A percentile compares a stretch with the other conserved stretches of the same genome.
These are phyloP conservation scores for Hippasteria phrygiana DNA, from an alignment of 53 echinoderm and acorn worm species.

Conservation along the genomic window DNA sequence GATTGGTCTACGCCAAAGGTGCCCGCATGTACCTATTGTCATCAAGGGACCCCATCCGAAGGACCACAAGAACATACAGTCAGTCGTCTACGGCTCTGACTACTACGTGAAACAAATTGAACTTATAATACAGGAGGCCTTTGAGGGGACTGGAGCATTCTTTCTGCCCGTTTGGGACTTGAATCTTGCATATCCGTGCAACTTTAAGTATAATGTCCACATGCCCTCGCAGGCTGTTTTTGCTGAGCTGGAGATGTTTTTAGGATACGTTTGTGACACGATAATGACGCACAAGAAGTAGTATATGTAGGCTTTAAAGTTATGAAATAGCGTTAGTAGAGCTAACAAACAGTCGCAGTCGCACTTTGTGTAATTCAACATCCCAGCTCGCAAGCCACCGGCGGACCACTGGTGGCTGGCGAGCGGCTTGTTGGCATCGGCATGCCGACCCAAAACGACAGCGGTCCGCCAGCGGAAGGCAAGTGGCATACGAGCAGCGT, in stretches of 20 bases:
- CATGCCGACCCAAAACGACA: no score
- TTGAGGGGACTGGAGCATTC: slow-evolving; percentile 29
- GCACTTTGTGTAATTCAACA: no score
- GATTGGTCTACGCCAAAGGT: slow-evolving; percentile 24
- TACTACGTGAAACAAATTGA: slow-evolving; percentile 17
- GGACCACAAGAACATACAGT: background rate
- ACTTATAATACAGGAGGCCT: slow-evolving; percentile 49
- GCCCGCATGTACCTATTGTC: slow-evolving; percentile 59
- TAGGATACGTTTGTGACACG: slow-evolving; percentile 44
- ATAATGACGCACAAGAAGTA: no score
- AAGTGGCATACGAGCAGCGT: no score
- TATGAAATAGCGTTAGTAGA: no score
- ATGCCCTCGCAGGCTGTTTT: slow-evolving; percentile 8
- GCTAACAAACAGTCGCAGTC: no score
- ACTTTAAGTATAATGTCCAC: slow-evolving; percentile 3
- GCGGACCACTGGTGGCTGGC: no score
- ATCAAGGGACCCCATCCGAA: slow-evolving; percentile 65
- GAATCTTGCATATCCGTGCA: slow-evolving; percentile 39
- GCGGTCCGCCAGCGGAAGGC: no score
- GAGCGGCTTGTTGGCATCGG: no score
- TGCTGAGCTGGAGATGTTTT: slow-evolving; percentile 40
- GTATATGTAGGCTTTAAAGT: no score
- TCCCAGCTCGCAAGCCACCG: no score
- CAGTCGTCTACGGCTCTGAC: background rate
- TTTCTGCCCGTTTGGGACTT: slow-evolving; percentile 63